A percentile compares a stretch with the other conserved stretches of the same genome.
phyloP scores from a whole-genome alignment of 2,888 invertebrate genomes.

The Itoplectis maculator region DNA sequence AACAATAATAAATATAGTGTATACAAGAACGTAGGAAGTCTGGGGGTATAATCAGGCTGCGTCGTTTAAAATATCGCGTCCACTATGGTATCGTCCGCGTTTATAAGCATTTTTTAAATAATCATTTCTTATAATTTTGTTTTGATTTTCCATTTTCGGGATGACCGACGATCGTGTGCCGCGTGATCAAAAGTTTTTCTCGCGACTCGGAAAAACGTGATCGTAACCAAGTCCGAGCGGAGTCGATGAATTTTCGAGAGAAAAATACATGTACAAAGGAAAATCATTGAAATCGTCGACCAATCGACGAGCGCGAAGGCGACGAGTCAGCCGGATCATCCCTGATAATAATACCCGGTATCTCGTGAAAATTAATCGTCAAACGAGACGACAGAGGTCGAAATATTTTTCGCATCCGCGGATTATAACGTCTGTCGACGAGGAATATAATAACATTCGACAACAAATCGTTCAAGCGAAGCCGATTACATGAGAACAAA shows the following conservation, averaged over 20 bases:
- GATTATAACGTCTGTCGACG: slow-evolving; percentile 56
- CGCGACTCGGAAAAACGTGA: slow-evolving; percentile 7
- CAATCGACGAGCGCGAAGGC: slow-evolving; percentile 16
- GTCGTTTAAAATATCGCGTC: slow-evolving; percentile 82
- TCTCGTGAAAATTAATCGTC: not conserved
- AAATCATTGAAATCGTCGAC: slow-evolving; percentile 17
- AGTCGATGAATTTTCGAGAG: not conserved
- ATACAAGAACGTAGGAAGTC: slow-evolving; percentile 83
- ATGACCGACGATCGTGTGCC: slow-evolving; percentile 33
- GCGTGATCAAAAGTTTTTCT: not conserved
- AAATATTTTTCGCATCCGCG: slow-evolving; percentile 46
- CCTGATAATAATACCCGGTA: slow-evolving; percentile 56
- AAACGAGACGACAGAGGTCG: slow-evolving; percentile 24
- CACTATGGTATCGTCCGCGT: slow-evolving; percentile 79
- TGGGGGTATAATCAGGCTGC: slow-evolving; percentile 83
- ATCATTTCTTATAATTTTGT: slow-evolving; percentile 2
- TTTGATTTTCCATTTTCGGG: slow-evolving; percentile 65
- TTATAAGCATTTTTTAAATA: slow-evolving; percentile 54
- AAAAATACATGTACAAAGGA: slow-evolving; percentile 9
- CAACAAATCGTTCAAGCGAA: slow-evolving; percentile 67
- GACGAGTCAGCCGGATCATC: slow-evolving; percentile 38
- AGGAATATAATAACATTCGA: slow-evolving; percentile 55
- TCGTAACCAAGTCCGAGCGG: not conserved
- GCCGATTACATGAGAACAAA: slow-evolving; percentile 65
- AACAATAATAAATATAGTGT: slow-evolving; percentile 84